A percentile compares a stretch with the other conserved stretches of the same genome.
phyloP scores from a whole-genome alignment of 1,140 invertebrate species.

The Melipona quadrifasciata region DNA sequence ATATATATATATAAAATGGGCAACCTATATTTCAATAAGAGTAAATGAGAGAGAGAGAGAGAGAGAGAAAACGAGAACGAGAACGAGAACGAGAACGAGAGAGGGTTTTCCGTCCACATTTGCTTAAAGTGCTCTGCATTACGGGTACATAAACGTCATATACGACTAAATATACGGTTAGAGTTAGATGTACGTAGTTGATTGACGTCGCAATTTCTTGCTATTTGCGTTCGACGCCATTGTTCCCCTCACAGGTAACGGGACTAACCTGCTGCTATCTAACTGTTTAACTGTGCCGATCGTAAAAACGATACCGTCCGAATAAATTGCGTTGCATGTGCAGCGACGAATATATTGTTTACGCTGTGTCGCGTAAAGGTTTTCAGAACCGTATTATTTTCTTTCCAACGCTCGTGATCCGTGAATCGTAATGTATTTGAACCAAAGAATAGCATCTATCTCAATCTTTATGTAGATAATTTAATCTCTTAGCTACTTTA shows the following conservation, averaged over 20 bases:
- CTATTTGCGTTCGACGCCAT: background rate
- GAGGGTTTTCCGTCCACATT: background rate
- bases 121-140: slow-evolving; percentile 50
- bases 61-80: too few species aligned
- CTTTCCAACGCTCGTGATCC: background rate
- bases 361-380: background rate
- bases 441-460: too few species aligned
- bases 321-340: background rate
- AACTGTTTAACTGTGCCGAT: too few species aligned
- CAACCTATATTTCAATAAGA: slow-evolving; percentile 4
- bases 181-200: slow-evolving; percentile 9
- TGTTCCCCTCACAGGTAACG: background rate
- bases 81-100: background rate
- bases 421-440: too few species aligned
- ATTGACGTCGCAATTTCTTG: slow-evolving; percentile 31
- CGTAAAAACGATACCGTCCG: background rate
- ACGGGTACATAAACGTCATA: slow-evolving; percentile 21
- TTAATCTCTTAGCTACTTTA: too few species aligned
- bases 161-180: slow-evolving; percentile 20
- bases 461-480: background rate
- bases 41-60: background rate
- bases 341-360: background rate
- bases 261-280: background rate
- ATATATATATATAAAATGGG: background rate
- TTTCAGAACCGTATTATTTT: background rate